phyloP scores from a whole-genome alignment of 1,140 invertebrate genomes.

The Bursaphelenchus mucronatus region DNA sequence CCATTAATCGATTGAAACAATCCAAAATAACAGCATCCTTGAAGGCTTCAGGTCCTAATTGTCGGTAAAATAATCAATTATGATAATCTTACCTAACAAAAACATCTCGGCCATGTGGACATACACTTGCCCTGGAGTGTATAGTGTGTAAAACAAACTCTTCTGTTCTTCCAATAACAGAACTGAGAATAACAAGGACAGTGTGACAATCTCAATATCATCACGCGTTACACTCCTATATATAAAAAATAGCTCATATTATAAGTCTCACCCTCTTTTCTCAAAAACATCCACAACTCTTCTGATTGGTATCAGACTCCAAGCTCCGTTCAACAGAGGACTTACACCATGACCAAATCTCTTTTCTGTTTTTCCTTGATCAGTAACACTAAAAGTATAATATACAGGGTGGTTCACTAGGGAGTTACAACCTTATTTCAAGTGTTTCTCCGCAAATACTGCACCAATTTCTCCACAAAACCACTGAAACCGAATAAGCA shows the following conservation, averaged over 20 bases:
- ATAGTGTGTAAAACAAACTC: conserved; percentile 6
- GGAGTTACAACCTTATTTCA: neutral
- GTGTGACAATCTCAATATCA: conserved; percentile 13
- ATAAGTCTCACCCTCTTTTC: neutral
- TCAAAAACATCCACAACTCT: conserved; percentile 2
- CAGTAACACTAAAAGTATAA: conserved; percentile 14
- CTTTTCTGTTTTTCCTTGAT: conserved; percentile 2
- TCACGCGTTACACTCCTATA: neutral
- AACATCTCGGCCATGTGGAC: conserved; percentile 14
- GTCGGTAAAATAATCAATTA: neutral
- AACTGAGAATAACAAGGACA: conserved; percentile 12
- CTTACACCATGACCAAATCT: conserved; percentile 15
- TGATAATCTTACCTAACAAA: conserved; percentile 6
- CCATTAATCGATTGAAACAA: neutral
- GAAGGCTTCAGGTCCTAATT: conserved; percentile 15
- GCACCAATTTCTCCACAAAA: too few relatives aligned
- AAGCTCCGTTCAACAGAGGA: neutral
- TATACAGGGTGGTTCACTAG: neutral
- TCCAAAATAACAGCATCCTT: neutral
- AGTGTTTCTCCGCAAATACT: too few relatives aligned
- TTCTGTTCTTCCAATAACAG: conserved; percentile 9
- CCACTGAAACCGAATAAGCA: too few relatives aligned
- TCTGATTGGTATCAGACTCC: conserved; percentile 9
- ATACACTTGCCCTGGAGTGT: conserved; percentile 11
- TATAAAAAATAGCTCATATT: too few relatives aligned